Evolutionary conservation across 2,113 vertebrate species (phyloP).

Genomic region (Empidonax traillii): DNA sequence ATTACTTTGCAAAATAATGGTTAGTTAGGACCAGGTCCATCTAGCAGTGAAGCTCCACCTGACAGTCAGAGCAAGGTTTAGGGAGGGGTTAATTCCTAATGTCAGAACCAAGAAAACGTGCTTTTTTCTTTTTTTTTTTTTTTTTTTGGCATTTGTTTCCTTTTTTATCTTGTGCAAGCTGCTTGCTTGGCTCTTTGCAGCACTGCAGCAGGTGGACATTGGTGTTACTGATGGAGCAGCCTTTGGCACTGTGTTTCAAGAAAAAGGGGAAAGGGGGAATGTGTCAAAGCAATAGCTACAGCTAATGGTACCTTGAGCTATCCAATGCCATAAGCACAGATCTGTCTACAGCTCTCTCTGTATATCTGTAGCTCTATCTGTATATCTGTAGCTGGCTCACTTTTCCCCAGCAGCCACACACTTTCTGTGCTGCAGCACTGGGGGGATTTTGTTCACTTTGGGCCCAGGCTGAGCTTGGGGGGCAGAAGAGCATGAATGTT

Average conservation of each 20-base stretch:
- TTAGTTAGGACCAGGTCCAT: background rate
- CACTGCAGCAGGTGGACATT: background rate
- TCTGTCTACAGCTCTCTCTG: background rate
- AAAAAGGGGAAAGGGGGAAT: background rate
- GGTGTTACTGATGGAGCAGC: background rate
- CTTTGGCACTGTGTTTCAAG: background rate
- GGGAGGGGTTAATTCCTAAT: background rate
- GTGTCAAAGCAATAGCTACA: background rate
- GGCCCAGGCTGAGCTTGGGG: background rate
- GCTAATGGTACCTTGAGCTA: background rate
- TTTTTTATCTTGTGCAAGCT: background rate
- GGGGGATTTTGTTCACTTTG: background rate
- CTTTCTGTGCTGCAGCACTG: background rate
- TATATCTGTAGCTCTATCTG: background rate
- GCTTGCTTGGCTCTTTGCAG: background rate
- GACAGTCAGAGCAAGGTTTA: background rate
- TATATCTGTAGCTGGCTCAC: background rate
- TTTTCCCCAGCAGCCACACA: background rate
- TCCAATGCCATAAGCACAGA: fast-evolving
- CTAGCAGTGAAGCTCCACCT: background rate
- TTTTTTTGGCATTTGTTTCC: background rate
- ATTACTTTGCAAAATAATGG: background rate
- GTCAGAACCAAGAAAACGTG: background rate
- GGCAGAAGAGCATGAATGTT: background rate
- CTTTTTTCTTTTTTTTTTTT: background rate